Evolutionary conservation across 2,797 vertebrate genomes (phyloP), one percentile per base, ranked within the genome.

Genomic region (Melanitta fusca): DNA sequence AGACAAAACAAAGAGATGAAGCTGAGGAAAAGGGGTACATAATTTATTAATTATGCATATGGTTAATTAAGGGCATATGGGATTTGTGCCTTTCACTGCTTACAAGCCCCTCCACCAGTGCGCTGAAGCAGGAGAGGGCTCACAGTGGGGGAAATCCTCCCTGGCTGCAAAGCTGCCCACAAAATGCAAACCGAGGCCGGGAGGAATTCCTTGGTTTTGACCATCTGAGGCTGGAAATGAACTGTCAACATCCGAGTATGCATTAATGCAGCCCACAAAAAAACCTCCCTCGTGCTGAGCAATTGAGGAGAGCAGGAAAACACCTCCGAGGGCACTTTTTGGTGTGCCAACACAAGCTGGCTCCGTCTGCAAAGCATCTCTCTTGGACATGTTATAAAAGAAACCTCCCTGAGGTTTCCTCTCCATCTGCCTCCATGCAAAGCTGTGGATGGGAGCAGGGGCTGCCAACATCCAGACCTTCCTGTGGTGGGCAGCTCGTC

Each of bases 201-300:
- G 65, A 95, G 53, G 39, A 68, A 58, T 62, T 89, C 89, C 21
- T 75, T 53, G 58, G 61, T 12, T 51, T 66, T 25, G 68, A 92
- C 79, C 93, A 72, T 93, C 74, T 20, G 27, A 93, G 56, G 70
- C 73, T 82, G 75, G 11, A 89, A 83, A 95, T 38, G 93, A 78
- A 24, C 91, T 80, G 95, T 93, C 66, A 66, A 64, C 65, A 94
- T 64, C 39, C 78, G 94, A 91, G 93, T 75, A 95, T 30, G 88
- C 77, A 57, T 53, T 94, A 60, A 97, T 95, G 92, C 82, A 95
- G 74, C 38, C 93, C 20, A 5, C 64, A 89, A 61, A 92, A 91
- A 83, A 68, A 41, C 24, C 72, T 80, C 43, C 19, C 22, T 64
- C 38, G 45, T 4, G 1, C 73, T 11, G 53, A 87, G 89, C 84